Evolutionary conservation across 2,113 vertebrate genomes (phyloP), one percentile per base, ranked within the genome.

Genomic region (Muntiacus muntjak): DNA sequence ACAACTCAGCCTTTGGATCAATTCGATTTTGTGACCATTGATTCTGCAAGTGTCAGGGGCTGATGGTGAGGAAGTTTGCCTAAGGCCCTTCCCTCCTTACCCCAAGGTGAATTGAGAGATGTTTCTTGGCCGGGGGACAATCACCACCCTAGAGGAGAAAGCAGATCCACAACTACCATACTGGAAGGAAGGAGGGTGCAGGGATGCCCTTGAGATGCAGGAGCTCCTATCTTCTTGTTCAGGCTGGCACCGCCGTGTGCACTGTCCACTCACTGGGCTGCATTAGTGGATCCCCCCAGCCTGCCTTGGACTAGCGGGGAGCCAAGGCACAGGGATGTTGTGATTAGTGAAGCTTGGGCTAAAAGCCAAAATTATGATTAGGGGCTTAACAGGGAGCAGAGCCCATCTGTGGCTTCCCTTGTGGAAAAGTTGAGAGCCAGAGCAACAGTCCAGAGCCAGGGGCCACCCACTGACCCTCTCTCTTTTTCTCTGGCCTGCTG

Each of bases 351-450:
- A 7, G 36, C 10, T 83, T 81, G 25, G 87, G 54, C 88, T 83
- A 45, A 92, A 92, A 84, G 83, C 81, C 96, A 87, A 88, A 40
- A n/a, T 83, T 78, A 36, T 94, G 88, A 95, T 64, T 50, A 79
- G 87, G 78, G 87, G 79, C 97, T 96, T 95, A 92, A 57, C n/a
- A 62, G 40, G 57, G 78, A 90, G 45, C 33, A 36, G 54, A 78
- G 43, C 28, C 87, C 97, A 97, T 87, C 95, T 95, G 97, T 5
- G 6, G 84, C 50, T 79, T 71, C 93, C 52, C 64, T 28, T 50
- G 47, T 15, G 74, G 40, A 54, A 33, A n/a, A 54, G 15, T 7
- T 8, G 6, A 90, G 43, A 78, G 74, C 47, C 54, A 21, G 55
- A 62, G 21, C n/a, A 25, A 19, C 6, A 1, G 2, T 15, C 45